phyloP scores from a whole-genome alignment of 1,140 invertebrate species.

The Odontomachus brunneus region DNA sequence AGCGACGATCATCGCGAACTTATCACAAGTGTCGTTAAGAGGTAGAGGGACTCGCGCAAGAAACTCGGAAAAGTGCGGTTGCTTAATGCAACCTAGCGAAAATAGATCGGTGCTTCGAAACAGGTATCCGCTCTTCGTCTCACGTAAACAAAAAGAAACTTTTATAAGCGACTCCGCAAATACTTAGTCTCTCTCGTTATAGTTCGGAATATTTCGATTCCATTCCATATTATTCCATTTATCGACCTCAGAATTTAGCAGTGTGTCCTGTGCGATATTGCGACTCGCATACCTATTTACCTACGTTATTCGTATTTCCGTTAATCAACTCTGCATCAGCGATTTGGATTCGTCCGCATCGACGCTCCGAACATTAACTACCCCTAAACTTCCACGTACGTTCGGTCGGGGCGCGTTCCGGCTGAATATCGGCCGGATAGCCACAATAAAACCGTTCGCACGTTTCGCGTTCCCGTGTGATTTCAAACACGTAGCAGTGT shows the following conservation, averaged over 20 bases:
- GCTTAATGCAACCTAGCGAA: conserved; percentile 43
- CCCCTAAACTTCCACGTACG: not conserved
- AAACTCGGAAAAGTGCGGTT: conserved; percentile 45
- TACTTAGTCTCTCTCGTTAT: no score
- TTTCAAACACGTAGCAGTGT: conserved; percentile 44
- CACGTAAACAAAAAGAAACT: conserved; percentile 18
- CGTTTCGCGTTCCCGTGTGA: conserved; percentile 41
- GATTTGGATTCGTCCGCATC: conserved; percentile 10
- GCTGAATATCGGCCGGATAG: conserved; percentile 54
- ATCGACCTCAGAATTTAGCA: no score
- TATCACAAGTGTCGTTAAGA: conserved; percentile 30
- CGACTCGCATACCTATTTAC: not conserved
- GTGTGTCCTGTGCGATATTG: not conserved
- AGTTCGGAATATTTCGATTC: no score
- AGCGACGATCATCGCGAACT: conserved; percentile 43
- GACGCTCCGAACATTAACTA: conserved; percentile 31
- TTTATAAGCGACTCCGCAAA: conserved; percentile 15
- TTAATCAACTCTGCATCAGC: not conserved
- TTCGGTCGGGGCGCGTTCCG: not conserved
- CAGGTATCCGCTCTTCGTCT: conserved; percentile 6
- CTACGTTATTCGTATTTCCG: not conserved
- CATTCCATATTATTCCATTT: no score
- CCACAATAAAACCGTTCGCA: conserved; percentile 46
- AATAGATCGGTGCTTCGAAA: conserved; percentile 42
- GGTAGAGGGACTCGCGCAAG: not conserved